These are phyloP conservation scores for Noctua fimbriata DNA, from an alignment of 2,888 invertebrate genomes.

Conservation along the genomic window DNA sequence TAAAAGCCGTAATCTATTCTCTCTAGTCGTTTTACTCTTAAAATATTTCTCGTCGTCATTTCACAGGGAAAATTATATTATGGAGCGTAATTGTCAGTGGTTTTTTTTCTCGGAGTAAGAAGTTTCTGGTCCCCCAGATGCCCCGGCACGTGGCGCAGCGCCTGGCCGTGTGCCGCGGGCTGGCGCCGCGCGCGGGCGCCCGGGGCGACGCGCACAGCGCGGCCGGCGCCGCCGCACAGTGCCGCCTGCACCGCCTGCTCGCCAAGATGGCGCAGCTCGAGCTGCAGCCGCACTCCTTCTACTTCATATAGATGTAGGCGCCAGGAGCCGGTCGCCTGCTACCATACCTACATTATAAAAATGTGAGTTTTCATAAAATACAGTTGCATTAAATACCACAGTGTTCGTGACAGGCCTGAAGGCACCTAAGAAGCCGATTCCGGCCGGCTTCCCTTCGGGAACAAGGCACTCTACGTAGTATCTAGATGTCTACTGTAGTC, in stretches of 20 bases:
- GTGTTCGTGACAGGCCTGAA: no score
- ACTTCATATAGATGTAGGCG: slow-evolving; percentile 84
- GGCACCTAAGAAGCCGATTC: no score
- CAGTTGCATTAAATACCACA: no score
- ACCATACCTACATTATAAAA: not conserved
- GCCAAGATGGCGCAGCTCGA: slow-evolving; percentile 99
- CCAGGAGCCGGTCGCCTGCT: no score
- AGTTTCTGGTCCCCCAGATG: slow-evolving; percentile 89
- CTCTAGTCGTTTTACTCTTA: no score
- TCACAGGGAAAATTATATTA: no score
- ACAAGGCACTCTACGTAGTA: no score
- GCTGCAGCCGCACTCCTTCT: slow-evolving; percentile 85
- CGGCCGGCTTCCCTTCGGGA: no score
- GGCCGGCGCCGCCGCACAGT: slow-evolving; percentile 86
- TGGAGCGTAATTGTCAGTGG: no score
- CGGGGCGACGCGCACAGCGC: slow-evolving; percentile 50
- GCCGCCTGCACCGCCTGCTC: slow-evolving; percentile 97
- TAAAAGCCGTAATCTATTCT: no score
- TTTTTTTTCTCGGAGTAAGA: not conserved
- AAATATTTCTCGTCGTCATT: no score
- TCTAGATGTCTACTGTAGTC: no score
- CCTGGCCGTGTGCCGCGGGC: slow-evolving; percentile 96
- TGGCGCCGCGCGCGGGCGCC: slow-evolving; percentile 80
- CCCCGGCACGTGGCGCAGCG: slow-evolving; percentile 97
- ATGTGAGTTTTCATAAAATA: not conserved